These are phyloP conservation scores for Amblyjoppa proteus DNA, from an alignment of 2,888 invertebrate species.

Conservation along the genomic window DNA sequence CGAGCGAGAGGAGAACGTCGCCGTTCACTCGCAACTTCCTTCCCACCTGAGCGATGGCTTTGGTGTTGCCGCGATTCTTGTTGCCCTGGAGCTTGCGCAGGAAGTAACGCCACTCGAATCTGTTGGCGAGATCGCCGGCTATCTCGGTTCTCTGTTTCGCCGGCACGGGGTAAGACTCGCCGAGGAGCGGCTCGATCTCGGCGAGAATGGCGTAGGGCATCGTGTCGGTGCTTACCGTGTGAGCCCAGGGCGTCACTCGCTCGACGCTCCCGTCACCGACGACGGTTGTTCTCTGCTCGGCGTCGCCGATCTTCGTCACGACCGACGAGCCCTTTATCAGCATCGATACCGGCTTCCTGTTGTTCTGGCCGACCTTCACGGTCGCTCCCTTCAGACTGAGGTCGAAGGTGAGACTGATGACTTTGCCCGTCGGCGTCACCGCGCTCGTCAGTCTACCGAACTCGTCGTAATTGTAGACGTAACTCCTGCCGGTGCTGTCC, in stretches of 20 bases:
- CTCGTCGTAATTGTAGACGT: constrained; percentile 97
- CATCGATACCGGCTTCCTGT: constrained; percentile 93
- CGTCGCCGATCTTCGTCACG: constrained; percentile 92
- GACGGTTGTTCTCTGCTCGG: constrained; percentile 92
- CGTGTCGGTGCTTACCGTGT: constrained; percentile 94
- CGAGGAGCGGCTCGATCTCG: constrained; percentile 95
- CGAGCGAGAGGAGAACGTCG: constrained; percentile 95
- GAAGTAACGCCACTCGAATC: constrained; percentile 98
- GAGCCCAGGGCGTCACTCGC: constrained; percentile 94
- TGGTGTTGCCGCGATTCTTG: constrained; percentile 85
- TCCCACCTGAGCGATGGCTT: constrained; percentile 93
- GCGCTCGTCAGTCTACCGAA: constrained; percentile 96
- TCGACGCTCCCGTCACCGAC: constrained; percentile 94
- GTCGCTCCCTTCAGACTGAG: constrained; percentile 96
- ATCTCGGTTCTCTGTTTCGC: constrained; percentile 96
- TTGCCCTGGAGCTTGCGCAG: constrained; percentile 90
- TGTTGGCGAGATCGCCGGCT: constrained; percentile 95
- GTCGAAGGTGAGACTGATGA: constrained; percentile 94
- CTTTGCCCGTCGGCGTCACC: constrained; percentile 97
- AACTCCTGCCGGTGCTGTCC: constrained; percentile 95
- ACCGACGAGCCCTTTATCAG: constrained; percentile 95
- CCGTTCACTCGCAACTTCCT: constrained; percentile 95
- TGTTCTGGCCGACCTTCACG: constrained; percentile 93
- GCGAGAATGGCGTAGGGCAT: constrained; percentile 95
- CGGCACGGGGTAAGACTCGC: constrained; percentile 96